These are phyloP conservation scores for Cyrtonyx montezumae DNA, from an alignment of 2,113 vertebrate genomes.

Conservation along the genomic window DNA sequence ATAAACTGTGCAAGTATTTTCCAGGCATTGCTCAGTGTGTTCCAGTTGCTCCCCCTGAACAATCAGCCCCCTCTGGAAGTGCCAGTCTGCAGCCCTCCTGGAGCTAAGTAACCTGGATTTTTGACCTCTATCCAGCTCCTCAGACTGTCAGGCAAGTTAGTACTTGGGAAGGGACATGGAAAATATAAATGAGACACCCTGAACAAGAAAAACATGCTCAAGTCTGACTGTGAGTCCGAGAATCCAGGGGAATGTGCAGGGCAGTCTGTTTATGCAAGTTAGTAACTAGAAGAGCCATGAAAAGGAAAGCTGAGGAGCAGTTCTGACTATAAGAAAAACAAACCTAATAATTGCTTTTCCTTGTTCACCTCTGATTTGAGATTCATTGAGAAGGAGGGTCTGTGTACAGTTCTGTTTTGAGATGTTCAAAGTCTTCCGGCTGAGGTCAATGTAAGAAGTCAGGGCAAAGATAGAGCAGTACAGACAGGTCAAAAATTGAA, in stretches of 20 bases:
- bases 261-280: background rate
- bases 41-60: background rate
- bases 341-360: background rate
- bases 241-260: background rate
- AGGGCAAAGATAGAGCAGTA: background rate
- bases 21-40: background rate
- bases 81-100: too few relatives aligned
- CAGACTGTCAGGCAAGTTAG: background rate
- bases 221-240: background rate
- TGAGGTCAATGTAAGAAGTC: background rate
- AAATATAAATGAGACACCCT: background rate
- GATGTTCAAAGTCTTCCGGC: background rate
- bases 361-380: background rate
- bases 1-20: background rate
- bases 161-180: background rate
- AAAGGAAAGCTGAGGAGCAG: background rate
- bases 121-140: background rate
- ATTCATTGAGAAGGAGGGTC: background rate
- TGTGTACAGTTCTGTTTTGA: background rate
- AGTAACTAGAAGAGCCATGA: background rate
- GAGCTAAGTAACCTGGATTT: background rate
- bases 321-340: background rate
- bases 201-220: background rate
- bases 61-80: too few relatives aligned
- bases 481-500: background rate